phyloP scores from a whole-genome alignment of 2,888 invertebrate species.

The Torymus tubicola region DNA sequence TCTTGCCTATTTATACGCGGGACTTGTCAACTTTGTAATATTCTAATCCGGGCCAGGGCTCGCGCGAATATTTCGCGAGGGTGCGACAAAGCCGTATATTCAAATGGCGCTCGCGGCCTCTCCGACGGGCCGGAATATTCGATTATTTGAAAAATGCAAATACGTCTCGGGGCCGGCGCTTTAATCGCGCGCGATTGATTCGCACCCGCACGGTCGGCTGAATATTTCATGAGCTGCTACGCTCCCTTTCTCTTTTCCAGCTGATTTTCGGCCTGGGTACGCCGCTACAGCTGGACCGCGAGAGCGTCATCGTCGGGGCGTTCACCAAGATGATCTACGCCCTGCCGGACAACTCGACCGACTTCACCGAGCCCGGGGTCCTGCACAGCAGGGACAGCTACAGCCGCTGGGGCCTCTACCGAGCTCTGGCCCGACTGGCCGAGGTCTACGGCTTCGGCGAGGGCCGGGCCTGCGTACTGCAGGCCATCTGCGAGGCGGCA shows the following conservation, averaged over 20 bases:
- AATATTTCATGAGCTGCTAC: conserved; percentile 13
- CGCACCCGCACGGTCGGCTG: neutral
- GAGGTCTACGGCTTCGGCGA: conserved; percentile 73
- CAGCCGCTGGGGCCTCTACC: conserved; percentile 82
- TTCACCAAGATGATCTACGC: conserved; percentile 74
- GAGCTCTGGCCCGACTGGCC: conserved; percentile 80
- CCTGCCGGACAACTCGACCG: conserved; percentile 74
- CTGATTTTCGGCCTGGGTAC: conserved; percentile 76
- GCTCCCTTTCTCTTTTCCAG: conserved; percentile 62
- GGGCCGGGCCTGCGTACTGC: conserved; percentile 83
- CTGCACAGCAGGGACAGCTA: neutral
- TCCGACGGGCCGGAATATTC: too few species aligned
- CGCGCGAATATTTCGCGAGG: neutral
- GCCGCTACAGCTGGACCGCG: conserved; percentile 73
- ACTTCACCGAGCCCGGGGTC: conserved; percentile 76
- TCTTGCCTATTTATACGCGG: conserved; percentile 2
- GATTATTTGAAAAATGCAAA: conserved; percentile 52
- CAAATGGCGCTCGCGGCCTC: neutral
- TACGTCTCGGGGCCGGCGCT: conserved; percentile 26
- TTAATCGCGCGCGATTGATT: too few species aligned
- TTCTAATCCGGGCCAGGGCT: conserved; percentile 1
- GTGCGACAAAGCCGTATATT: conserved; percentile 30
- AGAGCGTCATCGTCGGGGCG: conserved; percentile 74
- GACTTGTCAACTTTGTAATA: neutral
- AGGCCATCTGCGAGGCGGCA: conserved; percentile 88